phyloP scores from a whole-genome alignment of 2,888 invertebrate species.

The Rotaria socialis region DNA sequence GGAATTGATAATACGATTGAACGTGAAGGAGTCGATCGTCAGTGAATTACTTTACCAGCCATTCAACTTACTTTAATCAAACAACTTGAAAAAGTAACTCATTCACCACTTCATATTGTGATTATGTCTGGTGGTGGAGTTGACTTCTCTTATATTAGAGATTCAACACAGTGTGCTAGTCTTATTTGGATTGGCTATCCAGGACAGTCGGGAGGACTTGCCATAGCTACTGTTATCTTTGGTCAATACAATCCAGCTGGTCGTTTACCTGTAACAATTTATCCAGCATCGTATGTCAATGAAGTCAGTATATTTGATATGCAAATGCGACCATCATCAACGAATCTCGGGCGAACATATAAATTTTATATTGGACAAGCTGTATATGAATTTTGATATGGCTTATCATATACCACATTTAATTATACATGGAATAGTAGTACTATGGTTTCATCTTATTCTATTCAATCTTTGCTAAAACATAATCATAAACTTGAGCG shows the following conservation, averaged over 20 bases:
- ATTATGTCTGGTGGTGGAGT: no score
- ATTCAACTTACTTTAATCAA: background rate
- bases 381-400: background rate
- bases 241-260: background rate
- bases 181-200: slow-evolving; percentile 7
- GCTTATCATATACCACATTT: slow-evolving; percentile 1
- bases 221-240: background rate
- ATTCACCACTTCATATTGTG: background rate
- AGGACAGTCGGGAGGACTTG: background rate
- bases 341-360: background rate
- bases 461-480: background rate
- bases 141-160: background rate
- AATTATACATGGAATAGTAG: background rate
- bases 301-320: background rate
- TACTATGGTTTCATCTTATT: background rate
- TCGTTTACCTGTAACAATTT: background rate
- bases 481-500: background rate
- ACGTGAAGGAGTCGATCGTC: background rate
- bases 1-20: no score
- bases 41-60: background rate
- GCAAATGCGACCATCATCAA: no score
- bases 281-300: background rate
- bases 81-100: background rate
- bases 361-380: background rate
- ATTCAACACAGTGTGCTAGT: background rate